Percentiles rank a stretch among this genome's conserved stretches.
Conservation (phyloP, 2,888 invertebrate genomes). For the Philhelius pedissequus region DNA sequence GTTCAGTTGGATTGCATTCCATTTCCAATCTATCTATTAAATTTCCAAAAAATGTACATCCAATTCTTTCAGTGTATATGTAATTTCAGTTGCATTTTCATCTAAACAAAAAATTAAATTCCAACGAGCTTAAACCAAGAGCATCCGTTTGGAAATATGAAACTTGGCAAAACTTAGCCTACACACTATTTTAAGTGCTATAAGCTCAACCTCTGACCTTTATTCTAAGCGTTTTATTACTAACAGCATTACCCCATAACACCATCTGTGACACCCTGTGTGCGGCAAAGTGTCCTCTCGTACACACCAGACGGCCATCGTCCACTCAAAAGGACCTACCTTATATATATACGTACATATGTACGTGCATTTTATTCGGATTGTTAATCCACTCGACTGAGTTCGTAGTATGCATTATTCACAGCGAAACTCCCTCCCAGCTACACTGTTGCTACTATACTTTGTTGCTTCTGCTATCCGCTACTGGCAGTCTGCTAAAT, state of each 20-base stretch:
- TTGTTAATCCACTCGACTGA: slow-evolving; percentile 67
- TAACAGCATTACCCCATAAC: background rate
- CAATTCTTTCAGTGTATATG: too few species aligned
- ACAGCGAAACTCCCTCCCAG: slow-evolving; percentile 43
- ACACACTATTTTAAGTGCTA: too few species aligned
- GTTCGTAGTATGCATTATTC: slow-evolving; percentile 62
- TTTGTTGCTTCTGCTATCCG: slow-evolving; percentile 28
- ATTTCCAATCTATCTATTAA: too few species aligned
- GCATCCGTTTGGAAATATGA: background rate
- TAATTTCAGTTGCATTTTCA: too few species aligned
- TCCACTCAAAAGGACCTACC: slow-evolving; percentile 48
- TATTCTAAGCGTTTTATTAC: background rate
- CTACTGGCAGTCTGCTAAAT: slow-evolving; percentile 24
- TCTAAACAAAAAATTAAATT: too few species aligned
- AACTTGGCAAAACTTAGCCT: background rate
- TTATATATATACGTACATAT: too few species aligned
- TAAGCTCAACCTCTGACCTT: background rate
- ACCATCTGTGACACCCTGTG: slow-evolving; percentile 35
- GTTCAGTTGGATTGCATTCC: too few species aligned
- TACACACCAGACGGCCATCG: background rate
- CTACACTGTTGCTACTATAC: slow-evolving; percentile 11
- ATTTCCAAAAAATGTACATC: too few species aligned
- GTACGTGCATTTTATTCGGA: slow-evolving; percentile 61
- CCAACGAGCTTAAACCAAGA: too few species aligned
- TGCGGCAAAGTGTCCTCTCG: background rate